Conservation (phyloP, 2,113 vertebrate species). For the Sturnus vulgaris region DNA sequence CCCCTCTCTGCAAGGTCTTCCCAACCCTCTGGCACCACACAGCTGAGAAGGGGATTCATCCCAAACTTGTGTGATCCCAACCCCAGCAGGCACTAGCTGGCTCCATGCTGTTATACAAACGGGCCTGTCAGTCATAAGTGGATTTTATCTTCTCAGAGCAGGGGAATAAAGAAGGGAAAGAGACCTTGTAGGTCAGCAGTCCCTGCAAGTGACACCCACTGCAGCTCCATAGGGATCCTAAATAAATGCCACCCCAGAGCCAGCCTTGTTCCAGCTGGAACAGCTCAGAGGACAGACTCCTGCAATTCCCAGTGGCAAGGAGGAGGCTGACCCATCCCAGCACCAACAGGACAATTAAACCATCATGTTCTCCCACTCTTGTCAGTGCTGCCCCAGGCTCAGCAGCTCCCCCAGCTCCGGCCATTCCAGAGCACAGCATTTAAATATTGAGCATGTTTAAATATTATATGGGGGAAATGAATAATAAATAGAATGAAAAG, state of each 20-base stretch:
- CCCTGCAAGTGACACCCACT: not conserved
- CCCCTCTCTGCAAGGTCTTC: not conserved
- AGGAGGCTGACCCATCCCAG: not conserved
- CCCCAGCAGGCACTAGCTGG: not conserved
- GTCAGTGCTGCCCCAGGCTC: not conserved
- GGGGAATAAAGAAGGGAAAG: not conserved
- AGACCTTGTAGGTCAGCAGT: not conserved
- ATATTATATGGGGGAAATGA: not conserved
- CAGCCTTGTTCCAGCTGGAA: not conserved
- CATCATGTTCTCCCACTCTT: not conserved
- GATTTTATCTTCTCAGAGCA: not conserved
- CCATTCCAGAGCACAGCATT: not conserved
- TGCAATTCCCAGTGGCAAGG: not conserved
- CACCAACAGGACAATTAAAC: not conserved
- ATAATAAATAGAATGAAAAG: slow-evolving; percentile 20
- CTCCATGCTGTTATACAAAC: not conserved
- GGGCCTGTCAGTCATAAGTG: not conserved
- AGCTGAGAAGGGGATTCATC: not conserved
- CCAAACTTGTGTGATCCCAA: not conserved
- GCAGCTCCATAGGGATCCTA: not conserved
- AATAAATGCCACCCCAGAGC: not conserved
- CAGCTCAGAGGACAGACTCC: not conserved
- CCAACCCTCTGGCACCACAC: fast-evolving
- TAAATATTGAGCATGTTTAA: not conserved
- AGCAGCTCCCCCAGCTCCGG: not conserved